Percentiles rank a stretch among this genome's conserved stretches.
Evolutionary conservation across 2,797 vertebrate genomes (phyloP).

Genomic region (Onychomys arenicola): DNA sequence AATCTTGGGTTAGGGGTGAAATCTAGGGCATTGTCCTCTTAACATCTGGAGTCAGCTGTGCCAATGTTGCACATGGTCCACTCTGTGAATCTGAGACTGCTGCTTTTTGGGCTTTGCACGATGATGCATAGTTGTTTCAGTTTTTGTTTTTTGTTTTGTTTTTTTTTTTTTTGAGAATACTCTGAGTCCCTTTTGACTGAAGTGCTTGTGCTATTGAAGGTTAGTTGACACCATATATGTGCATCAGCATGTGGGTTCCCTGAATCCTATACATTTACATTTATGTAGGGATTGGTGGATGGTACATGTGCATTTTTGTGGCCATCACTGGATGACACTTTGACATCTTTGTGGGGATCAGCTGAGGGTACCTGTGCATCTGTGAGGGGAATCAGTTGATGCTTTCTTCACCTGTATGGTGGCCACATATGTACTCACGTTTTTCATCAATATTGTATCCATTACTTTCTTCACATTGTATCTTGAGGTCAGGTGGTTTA

Average conservation of each 20-base stretch:
- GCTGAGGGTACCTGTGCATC: not conserved
- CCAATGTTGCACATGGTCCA: not conserved
- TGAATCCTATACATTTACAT: no score
- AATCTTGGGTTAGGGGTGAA: not conserved
- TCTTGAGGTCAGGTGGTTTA: not conserved
- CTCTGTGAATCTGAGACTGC: not conserved
- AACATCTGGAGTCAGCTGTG: not conserved
- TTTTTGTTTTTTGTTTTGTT: no score
- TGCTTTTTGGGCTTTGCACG: not conserved
- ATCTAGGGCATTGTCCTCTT: not conserved
- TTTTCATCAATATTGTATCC: not conserved
- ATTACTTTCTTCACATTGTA: not conserved
- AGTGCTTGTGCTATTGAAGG: no score
- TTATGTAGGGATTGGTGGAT: not conserved
- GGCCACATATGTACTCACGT: not conserved
- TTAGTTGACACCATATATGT: not conserved
- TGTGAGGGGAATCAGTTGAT: not conserved
- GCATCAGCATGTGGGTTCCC: not conserved
- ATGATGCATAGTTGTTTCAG: not conserved
- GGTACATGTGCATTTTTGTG: not conserved
- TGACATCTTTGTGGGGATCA: not conserved
- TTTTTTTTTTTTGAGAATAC: not conserved
- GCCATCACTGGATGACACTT: not conserved
- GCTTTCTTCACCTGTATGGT: not conserved
- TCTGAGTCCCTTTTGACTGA: not conserved